phyloP scores from a whole-genome alignment of 2,888 invertebrate species.

The Andrena camellia region DNA sequence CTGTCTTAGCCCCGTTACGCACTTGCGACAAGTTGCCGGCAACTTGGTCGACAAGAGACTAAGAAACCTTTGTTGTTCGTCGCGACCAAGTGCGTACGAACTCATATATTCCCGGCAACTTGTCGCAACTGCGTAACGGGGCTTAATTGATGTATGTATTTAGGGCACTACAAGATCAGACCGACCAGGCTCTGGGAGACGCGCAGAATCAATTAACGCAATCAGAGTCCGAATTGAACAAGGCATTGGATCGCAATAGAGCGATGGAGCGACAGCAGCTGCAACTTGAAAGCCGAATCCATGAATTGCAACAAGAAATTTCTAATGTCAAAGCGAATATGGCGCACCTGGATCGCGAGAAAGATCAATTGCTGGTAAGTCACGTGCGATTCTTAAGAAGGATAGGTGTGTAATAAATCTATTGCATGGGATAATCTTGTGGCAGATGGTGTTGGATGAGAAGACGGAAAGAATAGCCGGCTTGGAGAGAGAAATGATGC shows the following conservation, averaged over 20 bases:
- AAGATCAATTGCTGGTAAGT: conserved; percentile 88
- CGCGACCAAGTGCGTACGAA: too few species aligned
- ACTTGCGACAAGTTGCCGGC: too few species aligned
- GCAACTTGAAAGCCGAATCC: conserved; percentile 88
- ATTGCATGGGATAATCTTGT: conserved; percentile 67
- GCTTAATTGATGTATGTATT: conserved; percentile 19
- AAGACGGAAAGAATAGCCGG: conserved; percentile 90
- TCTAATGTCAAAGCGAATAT: conserved; percentile 88
- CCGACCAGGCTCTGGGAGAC: conserved; percentile 90
- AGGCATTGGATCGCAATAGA: conserved; percentile 87
- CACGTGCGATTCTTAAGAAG: background rate
- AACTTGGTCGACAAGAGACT: too few species aligned
- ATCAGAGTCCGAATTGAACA: conserved; percentile 88
- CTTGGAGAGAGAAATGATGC: conserved; percentile 89
- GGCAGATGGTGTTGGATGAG: conserved; percentile 89
- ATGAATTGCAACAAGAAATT: conserved; percentile 88
- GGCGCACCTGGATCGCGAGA: conserved; percentile 89
- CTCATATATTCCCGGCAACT: too few species aligned
- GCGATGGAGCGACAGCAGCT: conserved; percentile 87
- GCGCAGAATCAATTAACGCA: conserved; percentile 89
- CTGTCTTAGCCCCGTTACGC: too few species aligned
- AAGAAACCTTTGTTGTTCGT: too few species aligned
- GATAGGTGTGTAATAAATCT: background rate
- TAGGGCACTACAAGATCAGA: conserved; percentile 91
- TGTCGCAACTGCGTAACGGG: too few species aligned